Conservation (phyloP, 2,797 vertebrate species). For the Heliangelus exortis region DNA sequence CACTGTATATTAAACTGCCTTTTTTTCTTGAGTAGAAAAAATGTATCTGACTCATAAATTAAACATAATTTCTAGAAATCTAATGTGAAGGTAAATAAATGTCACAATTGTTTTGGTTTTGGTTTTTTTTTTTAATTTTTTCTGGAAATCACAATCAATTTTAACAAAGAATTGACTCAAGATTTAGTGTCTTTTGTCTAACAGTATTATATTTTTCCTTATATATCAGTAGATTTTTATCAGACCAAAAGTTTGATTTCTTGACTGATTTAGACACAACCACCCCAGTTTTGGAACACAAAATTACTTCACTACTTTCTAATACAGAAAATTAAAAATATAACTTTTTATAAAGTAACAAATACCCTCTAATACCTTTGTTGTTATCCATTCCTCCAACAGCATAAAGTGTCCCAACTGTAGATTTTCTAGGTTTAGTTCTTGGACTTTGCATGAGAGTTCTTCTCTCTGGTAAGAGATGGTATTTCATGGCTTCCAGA, state of each 20-base stretch:
- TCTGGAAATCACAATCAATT: neutral
- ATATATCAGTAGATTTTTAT: neutral
- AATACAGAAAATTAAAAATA: neutral
- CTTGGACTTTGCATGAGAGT: constrained; percentile 84
- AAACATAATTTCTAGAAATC: neutral
- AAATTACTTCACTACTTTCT: neutral
- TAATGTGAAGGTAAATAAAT: neutral
- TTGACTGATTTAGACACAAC: neutral
- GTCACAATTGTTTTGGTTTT: neutral
- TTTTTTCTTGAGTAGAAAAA: neutral
- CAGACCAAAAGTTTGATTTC: neutral
- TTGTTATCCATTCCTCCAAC: constrained; percentile 86
- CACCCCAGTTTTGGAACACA: neutral
- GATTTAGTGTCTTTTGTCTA: neutral
- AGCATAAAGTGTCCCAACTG: constrained; percentile 81
- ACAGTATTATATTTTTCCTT: neutral
- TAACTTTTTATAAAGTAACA: neutral
- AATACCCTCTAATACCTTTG: constrained; percentile 76
- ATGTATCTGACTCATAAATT: neutral
- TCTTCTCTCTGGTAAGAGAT: constrained; percentile 83
- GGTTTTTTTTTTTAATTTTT: neutral
- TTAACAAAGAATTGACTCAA: neutral
- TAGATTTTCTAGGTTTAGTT: constrained; percentile 84
- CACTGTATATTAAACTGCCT: neutral
- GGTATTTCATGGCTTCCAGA: constrained; percentile 86